A percentile compares a stretch with the other conserved stretches of the same genome.
Conservation (phyloP, 2,888 invertebrate species). For the Caradrina kadenii region DNA sequence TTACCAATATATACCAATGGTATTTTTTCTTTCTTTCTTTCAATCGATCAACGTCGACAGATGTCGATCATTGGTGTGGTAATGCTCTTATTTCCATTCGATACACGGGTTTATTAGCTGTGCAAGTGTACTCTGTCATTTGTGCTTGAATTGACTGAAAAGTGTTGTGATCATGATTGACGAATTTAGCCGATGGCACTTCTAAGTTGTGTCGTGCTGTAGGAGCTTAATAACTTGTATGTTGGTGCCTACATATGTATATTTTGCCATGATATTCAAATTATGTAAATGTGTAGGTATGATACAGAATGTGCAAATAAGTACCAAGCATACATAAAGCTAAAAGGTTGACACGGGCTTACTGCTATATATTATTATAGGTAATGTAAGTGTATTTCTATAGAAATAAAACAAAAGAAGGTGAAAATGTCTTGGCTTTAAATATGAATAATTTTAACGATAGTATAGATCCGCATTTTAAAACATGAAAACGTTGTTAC, state of each 20-base stretch:
- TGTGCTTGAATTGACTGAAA: too few relatives aligned
- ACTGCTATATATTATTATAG: constrained; percentile 10
- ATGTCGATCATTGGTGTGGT: too few relatives aligned
- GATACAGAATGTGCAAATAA: constrained; percentile 12
- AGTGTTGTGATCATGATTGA: too few relatives aligned
- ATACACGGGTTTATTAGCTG: too few relatives aligned
- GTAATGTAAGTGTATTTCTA: background rate
- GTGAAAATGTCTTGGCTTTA: background rate
- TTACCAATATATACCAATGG: too few relatives aligned
- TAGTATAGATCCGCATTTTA: too few relatives aligned
- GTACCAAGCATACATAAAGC: constrained; percentile 26
- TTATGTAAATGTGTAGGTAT: constrained; percentile 7
- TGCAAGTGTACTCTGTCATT: too few relatives aligned
- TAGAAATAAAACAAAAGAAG: background rate
- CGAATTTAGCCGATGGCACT: background rate
- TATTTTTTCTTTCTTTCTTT: too few relatives aligned
- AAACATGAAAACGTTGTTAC: too few relatives aligned
- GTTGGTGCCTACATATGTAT: background rate
- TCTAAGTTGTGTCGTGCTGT: constrained; percentile 15
- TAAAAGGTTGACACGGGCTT: constrained; percentile 30
- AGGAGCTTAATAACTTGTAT: background rate
- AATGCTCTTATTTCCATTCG: background rate
- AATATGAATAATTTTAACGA: too few relatives aligned
- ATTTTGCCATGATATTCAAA: background rate
- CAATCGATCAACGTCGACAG: too few relatives aligned